A percentile compares a stretch with the other conserved stretches of the same genome.
These are phyloP conservation scores for Papilio aristodemus DNA, from an alignment of 1,140 invertebrate species.

Conservation along the genomic window DNA sequence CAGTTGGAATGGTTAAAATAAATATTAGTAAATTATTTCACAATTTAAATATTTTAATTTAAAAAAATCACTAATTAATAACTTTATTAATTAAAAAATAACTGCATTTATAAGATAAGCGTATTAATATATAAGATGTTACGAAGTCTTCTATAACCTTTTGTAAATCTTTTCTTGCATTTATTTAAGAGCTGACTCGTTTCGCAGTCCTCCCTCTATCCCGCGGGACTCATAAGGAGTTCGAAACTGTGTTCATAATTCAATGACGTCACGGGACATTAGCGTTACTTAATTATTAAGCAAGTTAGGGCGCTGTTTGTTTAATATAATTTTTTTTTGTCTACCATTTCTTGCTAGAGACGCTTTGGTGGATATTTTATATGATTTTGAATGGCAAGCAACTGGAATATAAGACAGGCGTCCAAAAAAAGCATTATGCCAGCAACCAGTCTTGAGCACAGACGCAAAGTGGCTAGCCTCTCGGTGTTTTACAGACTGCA, in stretches of 20 bases:
- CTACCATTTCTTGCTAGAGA: neutral
- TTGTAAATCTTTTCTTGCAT: neutral
- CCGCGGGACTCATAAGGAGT: neutral
- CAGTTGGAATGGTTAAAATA: too few relatives aligned
- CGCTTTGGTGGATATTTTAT: neutral
- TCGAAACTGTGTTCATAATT: conserved; percentile 7
- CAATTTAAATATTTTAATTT: too few relatives aligned
- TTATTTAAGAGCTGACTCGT: neutral
- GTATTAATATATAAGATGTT: neutral
- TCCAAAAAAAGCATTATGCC: too few relatives aligned
- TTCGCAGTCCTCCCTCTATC: neutral
- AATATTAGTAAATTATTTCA: too few relatives aligned
- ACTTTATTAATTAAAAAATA: too few relatives aligned
- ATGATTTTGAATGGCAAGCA: too few relatives aligned
- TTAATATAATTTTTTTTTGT: neutral
- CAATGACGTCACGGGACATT: conserved; percentile 17
- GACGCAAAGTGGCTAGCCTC: too few relatives aligned
- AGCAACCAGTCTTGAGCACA: too few relatives aligned
- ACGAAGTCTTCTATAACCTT: neutral
- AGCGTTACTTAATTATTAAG: conserved; percentile 21
- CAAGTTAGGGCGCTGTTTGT: neutral
- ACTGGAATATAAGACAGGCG: too few relatives aligned
- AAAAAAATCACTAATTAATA: too few relatives aligned
- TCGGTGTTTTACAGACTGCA: too few relatives aligned
- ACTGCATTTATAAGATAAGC: too few relatives aligned